Evolutionary conservation across 2,113 vertebrate species (phyloP).

Genomic region (Emydocephalus ijimae): DNA sequence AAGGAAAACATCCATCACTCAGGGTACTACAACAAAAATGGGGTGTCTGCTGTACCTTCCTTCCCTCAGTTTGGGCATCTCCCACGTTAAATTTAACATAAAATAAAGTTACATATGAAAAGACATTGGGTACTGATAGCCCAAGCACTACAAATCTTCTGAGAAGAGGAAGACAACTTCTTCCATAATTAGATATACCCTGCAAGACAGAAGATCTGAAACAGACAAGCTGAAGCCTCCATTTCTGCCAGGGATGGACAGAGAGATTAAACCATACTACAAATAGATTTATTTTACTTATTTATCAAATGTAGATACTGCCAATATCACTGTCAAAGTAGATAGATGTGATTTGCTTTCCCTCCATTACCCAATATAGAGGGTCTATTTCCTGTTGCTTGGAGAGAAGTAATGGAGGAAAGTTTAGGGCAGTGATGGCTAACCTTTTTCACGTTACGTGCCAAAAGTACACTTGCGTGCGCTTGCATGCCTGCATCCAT

Average conservation of each 20-base stretch:
- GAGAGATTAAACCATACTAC: not conserved
- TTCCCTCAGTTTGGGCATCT: not conserved
- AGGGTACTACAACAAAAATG: not conserved
- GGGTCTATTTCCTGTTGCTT: not conserved
- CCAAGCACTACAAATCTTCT: no score
- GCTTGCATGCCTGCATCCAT: no score
- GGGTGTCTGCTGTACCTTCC: not conserved
- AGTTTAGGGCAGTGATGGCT: no score
- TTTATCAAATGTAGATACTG: no score
- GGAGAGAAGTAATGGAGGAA: not conserved
- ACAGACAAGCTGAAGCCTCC: not conserved
- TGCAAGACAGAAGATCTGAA: not conserved
- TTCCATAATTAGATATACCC: not conserved
- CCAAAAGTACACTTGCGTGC: no score
- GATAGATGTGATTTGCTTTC: not conserved
- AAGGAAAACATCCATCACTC: not conserved
- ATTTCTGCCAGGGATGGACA: not conserved
- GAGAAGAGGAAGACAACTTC: not conserved
- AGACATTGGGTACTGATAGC: not conserved
- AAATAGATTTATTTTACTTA: not conserved
- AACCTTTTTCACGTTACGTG: no score
- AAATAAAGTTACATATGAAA: not conserved
- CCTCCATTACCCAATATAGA: not conserved
- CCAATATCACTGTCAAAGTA: not conserved
- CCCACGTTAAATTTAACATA: not conserved